These are phyloP conservation scores for Anser brachyrhynchus DNA, from an alignment of 2,113 vertebrate species.

Conservation along the genomic window DNA sequence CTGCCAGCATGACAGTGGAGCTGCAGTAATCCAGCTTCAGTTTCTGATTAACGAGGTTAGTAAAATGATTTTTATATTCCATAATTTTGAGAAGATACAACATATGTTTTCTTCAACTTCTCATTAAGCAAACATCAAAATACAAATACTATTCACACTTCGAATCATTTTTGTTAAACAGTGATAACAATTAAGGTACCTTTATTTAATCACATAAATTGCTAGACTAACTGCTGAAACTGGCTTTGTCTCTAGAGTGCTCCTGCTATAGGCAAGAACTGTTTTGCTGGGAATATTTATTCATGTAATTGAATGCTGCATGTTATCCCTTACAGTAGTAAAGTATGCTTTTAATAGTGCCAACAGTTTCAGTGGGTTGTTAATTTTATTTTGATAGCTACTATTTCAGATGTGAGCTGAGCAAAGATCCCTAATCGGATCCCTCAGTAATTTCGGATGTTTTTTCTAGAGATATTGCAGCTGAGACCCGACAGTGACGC, in stretches of 20 bases:
- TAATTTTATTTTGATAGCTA: background rate
- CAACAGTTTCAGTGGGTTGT: background rate
- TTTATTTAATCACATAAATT: background rate
- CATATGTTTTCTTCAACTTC: background rate
- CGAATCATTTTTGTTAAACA: background rate
- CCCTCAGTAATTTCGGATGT: background rate
- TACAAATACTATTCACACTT: background rate
- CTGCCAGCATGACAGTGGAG: slow-evolving; percentile 95
- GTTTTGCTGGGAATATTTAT: background rate
- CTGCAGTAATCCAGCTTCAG: slow-evolving; percentile 97
- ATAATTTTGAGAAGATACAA: background rate
- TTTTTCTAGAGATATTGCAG: background rate
- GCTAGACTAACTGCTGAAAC: background rate
- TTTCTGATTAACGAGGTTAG: slow-evolving; percentile 98
- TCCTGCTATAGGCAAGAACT: background rate
- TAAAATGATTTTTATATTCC: slow-evolving; percentile 17
- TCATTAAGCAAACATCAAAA: background rate
- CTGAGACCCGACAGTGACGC: background rate
- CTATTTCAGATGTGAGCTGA: background rate
- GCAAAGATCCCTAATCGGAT: background rate
- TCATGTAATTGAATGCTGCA: background rate
- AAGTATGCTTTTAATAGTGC: background rate
- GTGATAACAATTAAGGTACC: background rate
- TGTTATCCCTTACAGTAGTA: background rate
- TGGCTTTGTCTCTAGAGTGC: background rate